Evolutionary conservation across 2,888 invertebrate species (phyloP), one percentile per base, ranked within the genome.

Genomic region (Brenthis ino): DNA sequence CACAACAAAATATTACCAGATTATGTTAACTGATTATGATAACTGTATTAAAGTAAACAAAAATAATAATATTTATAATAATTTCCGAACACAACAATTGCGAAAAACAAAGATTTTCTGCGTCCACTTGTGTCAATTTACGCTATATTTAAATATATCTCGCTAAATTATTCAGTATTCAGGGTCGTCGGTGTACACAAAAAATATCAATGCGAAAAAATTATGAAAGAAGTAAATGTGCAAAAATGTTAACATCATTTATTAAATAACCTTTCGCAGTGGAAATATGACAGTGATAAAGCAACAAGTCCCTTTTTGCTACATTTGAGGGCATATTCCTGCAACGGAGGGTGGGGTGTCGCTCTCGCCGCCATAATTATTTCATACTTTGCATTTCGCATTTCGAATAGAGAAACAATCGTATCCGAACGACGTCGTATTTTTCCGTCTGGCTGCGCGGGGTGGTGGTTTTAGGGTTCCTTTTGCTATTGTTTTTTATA

Each of bases 301-400:
- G 91, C 91, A 91, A 91, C 91, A 91, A 91, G 90, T 91, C 80
- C 82, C 82, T 85, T 86, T 87, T 87, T 85, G 82, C 82, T 85
- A 85, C 86, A 85, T 88, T 86, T 85, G 83, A 79, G 85, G 83
- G 80, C 82, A 83, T 85, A 82, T 84, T 83, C 83, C 68, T 71
- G 73, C 73, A 71, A 64, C 70, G 72, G 67, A 37, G 73, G 67
- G 63, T 51, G 61, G 51, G 24, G 65, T 84, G 85, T 85, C 83
- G 84, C 80, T 82, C 86, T 82, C 83, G 77, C 82, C 82, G 82
- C 83, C 84, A 87, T 91, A 90, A 91, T 91, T 91, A 91, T 91
- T 91, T 89, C 89, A 88, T 90, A 87, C 88, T 87, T 85, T 84
- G 85, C 85, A 83, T 88, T 85, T 85, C 81, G 82, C 84, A 80